A percentile compares a stretch with the other conserved stretches of the same genome.
These are phyloP conservation scores for Hemiscyllium ocellatum DNA, from an alignment of 2,113 vertebrate genomes.

Conservation along the genomic window DNA sequence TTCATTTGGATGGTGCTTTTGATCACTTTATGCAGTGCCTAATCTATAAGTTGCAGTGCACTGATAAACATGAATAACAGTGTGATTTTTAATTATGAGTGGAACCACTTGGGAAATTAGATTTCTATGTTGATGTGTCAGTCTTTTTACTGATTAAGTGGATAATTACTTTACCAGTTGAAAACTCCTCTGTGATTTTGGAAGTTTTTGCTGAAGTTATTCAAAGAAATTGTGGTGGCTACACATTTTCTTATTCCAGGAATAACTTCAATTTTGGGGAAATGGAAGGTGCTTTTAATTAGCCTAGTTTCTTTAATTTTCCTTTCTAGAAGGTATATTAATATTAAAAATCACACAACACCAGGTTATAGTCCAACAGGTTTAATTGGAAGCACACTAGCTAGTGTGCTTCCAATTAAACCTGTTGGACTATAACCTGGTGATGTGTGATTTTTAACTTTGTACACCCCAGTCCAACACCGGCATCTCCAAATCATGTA, in stretches of 20 bases:
- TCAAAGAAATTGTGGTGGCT: background rate
- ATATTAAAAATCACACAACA: too few species aligned
- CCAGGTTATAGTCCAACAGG: too few species aligned
- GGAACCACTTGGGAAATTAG: slow-evolving; percentile 34
- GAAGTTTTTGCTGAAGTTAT: background rate
- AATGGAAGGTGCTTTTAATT: background rate
- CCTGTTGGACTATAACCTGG: too few species aligned
- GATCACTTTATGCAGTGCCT: slow-evolving; percentile 18
- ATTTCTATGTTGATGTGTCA: slow-evolving; percentile 27
- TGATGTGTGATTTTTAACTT: too few species aligned
- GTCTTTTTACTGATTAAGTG: slow-evolving; percentile 27
- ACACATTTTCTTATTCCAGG: background rate
- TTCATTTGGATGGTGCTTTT: slow-evolving; percentile 25
- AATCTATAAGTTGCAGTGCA: slow-evolving; percentile 10
- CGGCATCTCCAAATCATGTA: too few species aligned
- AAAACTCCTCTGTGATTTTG: background rate
- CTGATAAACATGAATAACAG: slow-evolving; percentile 19
- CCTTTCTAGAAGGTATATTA: background rate
- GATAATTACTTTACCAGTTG: slow-evolving; percentile 12
- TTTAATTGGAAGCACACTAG: too few species aligned
- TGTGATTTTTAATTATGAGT: slow-evolving; percentile 31
- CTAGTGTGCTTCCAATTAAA: too few species aligned
- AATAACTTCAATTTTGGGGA: background rate
- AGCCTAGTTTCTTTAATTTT: background rate
- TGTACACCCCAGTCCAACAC: too few species aligned